Base-by-base conservation (phyloP, 2,888 invertebrate genomes). In the Nineta flava region DNA sequence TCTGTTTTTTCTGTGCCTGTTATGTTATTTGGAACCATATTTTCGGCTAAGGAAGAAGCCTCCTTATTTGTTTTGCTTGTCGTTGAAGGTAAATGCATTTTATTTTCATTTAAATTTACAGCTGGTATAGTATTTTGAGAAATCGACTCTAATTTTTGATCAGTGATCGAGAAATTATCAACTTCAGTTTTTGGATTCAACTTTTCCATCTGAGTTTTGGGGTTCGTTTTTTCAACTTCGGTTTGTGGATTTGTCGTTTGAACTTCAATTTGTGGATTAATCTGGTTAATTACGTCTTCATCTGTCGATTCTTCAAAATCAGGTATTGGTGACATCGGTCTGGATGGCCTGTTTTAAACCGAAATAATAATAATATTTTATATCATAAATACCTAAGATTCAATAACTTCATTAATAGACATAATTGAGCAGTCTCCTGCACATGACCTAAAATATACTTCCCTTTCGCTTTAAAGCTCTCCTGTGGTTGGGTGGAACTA, bases 251-350 rank as follows among this genome's bases (percentile, higher is more conserved):
- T 26, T 3, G 26, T 26, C 7, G 2, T n/a, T n/a, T n/a, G n/a
- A n/a, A n/a, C n/a, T n/a, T 19, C 21, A n/a, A 3, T 17, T 43
- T 43, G 43, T 19, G 19, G n/a, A 19, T 43, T 19, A 43, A 6
- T 43, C 13, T 12, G 2, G 10, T 43, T 21, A 38, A 12, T 4
- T 38, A 2, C 38, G 4, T 38, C 38, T 13, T 38, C 15, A 13
- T 38, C 38, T 12, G 58, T 58, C 19, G 62, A 62, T 45, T 68
- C 68, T 43, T 72, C 75, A 52, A 77, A 81, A 53, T 78, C 74
- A 1, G 82, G 83, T 68, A 82, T 79, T 1, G 83, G 82, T 12
- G 83, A 83, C 71, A 83, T 75, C 1, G 81, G 80, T 52, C 82
- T 72, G 1, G 81, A 81, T 38, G 82, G 75, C 58, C 80, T 79